Evolutionary conservation across 35 echinoderm and acorn worm species (phyloP).

Genomic region (Ophioderma brevispina): DNA sequence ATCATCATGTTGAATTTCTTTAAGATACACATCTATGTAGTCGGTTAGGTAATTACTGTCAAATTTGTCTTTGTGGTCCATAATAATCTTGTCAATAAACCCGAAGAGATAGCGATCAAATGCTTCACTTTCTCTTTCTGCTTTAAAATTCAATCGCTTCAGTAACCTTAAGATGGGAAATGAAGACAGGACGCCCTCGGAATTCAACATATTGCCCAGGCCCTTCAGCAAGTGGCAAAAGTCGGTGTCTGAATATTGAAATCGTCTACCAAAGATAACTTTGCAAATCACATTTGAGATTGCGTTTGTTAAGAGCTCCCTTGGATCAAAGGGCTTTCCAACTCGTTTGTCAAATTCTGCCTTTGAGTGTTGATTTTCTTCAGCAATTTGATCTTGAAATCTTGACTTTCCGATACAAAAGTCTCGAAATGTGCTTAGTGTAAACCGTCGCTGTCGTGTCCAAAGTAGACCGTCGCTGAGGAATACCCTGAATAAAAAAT

Average conservation of each 20-base stretch:
- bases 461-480: conserved; percentile 54
- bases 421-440: conserved; percentile 58
- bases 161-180: conserved; percentile 20
- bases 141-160: background rate
- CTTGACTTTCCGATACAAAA: conserved; percentile 82
- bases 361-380: conserved; percentile 42
- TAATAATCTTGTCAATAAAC: background rate
- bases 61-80: background rate
- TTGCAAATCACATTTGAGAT: conserved; percentile 48
- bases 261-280: conserved; percentile 50
- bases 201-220: conserved; percentile 31
- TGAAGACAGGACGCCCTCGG: background rate
- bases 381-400: conserved; percentile 65
- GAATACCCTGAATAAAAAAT: too few species aligned
- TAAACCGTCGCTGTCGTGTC: conserved; percentile 63
- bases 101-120: background rate
- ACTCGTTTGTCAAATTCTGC: conserved; percentile 9
- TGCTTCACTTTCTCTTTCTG: background rate
- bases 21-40: background rate
- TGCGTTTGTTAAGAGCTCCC: background rate
- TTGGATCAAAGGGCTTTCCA: conserved; percentile 27
- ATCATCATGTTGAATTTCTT: background rate
- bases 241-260: conserved; percentile 39
- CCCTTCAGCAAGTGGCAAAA: too few species aligned
- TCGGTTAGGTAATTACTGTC: background rate